These are phyloP conservation scores for Uropsilus gracilis DNA, from an alignment of 2,113 vertebrate species.

Conservation along the genomic window DNA sequence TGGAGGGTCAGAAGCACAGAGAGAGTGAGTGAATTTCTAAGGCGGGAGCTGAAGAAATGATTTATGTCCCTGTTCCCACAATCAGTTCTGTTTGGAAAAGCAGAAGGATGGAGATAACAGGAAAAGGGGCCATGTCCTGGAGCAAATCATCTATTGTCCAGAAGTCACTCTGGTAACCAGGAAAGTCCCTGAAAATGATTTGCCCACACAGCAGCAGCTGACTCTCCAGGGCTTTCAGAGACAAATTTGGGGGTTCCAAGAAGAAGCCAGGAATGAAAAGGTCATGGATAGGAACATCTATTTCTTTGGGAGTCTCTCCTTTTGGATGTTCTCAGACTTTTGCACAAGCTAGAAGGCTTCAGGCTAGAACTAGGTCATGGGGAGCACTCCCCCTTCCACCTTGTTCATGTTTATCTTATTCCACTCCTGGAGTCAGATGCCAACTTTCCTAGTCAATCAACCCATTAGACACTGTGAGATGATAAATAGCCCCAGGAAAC, in stretches of 20 bases:
- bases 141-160: background rate
- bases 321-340: background rate
- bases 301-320: background rate
- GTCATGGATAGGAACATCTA: background rate
- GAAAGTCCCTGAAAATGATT: constrained; percentile 36
- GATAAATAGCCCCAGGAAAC: constrained; percentile 41
- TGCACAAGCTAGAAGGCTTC: background rate
- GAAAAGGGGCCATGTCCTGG: background rate
- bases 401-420: constrained; percentile 22
- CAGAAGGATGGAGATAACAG: constrained; percentile 56
- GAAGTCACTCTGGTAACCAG: constrained; percentile 44
- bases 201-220: background rate
- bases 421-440: background rate
- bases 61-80: constrained; percentile 21
- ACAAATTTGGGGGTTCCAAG: background rate
- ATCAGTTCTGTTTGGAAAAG: background rate
- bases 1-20: background rate
- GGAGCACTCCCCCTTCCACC: background rate
- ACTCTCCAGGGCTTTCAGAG: background rate
- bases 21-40: background rate
- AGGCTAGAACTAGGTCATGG: background rate
- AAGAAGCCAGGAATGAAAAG: background rate
- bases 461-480: background rate
- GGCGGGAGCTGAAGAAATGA: background rate
- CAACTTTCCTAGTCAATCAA: constrained; percentile 30